Base-by-base conservation (phyloP, 2,888 invertebrate genomes). In the Branchipolynoe longqiensis region DNA sequence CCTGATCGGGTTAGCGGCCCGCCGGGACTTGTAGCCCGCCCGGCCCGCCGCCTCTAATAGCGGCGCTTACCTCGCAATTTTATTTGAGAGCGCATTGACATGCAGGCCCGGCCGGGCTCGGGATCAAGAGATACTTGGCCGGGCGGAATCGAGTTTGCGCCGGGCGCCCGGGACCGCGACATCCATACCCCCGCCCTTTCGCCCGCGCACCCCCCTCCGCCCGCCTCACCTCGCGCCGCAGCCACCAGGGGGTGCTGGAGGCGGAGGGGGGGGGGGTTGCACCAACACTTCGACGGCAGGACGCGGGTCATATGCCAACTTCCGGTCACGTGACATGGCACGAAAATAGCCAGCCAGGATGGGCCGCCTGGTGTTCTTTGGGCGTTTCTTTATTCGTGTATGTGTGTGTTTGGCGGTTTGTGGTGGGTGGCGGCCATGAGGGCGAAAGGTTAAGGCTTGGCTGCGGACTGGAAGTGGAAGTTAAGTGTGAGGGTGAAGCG, bases 121-220 rank as follows among this genome's bases (percentile, higher is more conserved):
- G 62, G 62, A 62, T 62, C 62, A 62, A 62, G 62, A 62, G 62
- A 62, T 62, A 62, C 62, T 62, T 62, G 62, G 62, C 62, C 62
- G 6, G 3, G 31, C 62, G 31, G 62, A 62, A 62, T 62, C 31
- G 62, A 62, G 62, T 62, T 62, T 62, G 62, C 31, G 62, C 28
- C 62, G 62, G 62, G 3, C 62, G 28, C 12, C 28, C 3, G 62
- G 25, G 62, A 62, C 14, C 28, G 62, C 3, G 31, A 4, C 31
- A 14, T 1, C 6, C 62, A 25, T 25, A 25, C 62, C n/a, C 58
- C 58, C 25, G 25, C 62, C 25, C n/a, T 31, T 62, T 31, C 25
- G 28, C 28, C 62, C 62, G 62, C 62, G 12, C 28, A 14, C 62
- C 12, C 62, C 62, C n/a, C n/a, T 28, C 62, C 62, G 62, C 62